Evolutionary conservation across 2,113 vertebrate genomes (phyloP).

Genomic region (Podilymbus podiceps): DNA sequence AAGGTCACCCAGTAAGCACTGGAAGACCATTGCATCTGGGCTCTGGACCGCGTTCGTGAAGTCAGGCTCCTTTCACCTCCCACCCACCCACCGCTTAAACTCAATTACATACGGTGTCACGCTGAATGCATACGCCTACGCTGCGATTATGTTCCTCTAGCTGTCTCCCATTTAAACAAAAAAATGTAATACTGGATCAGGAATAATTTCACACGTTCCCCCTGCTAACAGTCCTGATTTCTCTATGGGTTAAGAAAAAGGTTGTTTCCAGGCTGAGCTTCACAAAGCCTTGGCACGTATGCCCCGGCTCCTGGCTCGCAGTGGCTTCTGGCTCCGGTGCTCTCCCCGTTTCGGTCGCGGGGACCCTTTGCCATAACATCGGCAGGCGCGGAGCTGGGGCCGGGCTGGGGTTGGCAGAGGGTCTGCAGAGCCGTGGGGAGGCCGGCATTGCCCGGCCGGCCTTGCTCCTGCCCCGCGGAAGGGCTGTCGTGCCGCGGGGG

Average conservation of each 20-base stretch:
- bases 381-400: background rate
- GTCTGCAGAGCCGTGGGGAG: background rate
- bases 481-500: background rate
- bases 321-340: background rate
- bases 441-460: accelerated
- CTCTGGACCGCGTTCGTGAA: accelerated
- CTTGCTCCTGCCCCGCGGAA: background rate
- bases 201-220: background rate
- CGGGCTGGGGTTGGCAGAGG: background rate
- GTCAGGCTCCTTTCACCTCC: background rate
- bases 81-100: background rate
- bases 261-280: background rate
- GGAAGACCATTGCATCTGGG: background rate
- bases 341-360: background rate
- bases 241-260: background rate
- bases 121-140: accelerated
- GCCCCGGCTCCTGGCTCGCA: background rate
- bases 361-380: background rate
- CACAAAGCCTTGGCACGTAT: background rate
- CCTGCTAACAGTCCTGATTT: background rate
- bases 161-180: background rate
- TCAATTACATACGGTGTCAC: background rate
- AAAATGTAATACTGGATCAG: background rate
- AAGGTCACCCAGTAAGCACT: background rate
- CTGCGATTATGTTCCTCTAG: background rate